Base-by-base conservation (phyloP, 2,113 vertebrate genomes). In the Caranx melampygus region DNA sequence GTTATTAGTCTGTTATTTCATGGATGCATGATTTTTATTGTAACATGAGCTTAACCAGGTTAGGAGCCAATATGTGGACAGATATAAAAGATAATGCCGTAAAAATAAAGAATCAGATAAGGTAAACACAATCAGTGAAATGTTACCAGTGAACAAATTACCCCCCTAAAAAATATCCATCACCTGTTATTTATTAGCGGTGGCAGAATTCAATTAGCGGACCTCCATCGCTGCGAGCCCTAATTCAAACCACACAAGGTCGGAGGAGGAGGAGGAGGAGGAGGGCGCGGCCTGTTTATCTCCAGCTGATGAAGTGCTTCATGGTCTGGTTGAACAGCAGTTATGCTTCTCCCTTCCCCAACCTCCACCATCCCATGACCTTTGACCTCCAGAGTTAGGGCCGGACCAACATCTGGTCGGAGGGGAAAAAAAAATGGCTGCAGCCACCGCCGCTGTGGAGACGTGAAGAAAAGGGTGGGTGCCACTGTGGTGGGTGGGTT, bases 211-310 rank as follows among this genome's bases (percentile, higher is more conserved):
- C 59, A 91, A 91, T 92, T 92, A 90, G 75, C 37, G 15, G 85
- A 84, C 89, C 85, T 72, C 78, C 83, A 44, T 79, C 59, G n/a
- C 4, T 62, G 80, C 54, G 5, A 26, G 71, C 60, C 7, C 78
- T 90, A 87, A 90, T 79, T 87, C 77, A 89, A 84, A 81, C 78
- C 83, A 88, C 79, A 44, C 82, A 62, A 82, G 86, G 87, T 91
- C 85, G 3, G 16, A 14, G 8, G 12, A 72, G 81, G 75, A 26
- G 26, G 75, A 26, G 26, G 26, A 26, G 3, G 16, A 14, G 8
- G 12, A 72, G 81, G 75, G 65, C 1, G 18, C n/a, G n/a, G 35
- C 12, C 26, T 84, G 87, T 88, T 88, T 82, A 70, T 67, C 82
- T 82, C 3, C 79, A 40, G 74, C 87, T 88, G 85, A 88, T 88